A percentile compares a stretch with the other conserved stretches of the same genome.
phyloP scores from a whole-genome alignment of 1,140 invertebrate species.

The Drosophila burlai region DNA sequence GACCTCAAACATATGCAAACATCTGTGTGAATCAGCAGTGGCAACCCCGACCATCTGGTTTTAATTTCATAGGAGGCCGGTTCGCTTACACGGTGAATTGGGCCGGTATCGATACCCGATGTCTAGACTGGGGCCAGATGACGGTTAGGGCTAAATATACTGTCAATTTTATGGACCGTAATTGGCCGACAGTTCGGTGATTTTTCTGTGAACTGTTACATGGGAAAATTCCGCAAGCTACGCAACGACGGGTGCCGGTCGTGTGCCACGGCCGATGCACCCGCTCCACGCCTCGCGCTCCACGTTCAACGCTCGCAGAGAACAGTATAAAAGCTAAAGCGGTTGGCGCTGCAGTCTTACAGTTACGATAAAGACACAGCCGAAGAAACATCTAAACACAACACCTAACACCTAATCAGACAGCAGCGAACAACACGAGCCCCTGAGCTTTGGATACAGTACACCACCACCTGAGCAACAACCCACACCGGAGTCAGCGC shows the following conservation, averaged over 20 bases:
- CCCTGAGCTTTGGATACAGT: constrained; percentile 4
- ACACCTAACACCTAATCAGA: background rate
- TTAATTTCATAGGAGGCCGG: constrained; percentile 27
- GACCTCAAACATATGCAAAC: constrained; percentile 14
- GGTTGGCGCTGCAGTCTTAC: constrained; percentile 7
- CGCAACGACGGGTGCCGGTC: constrained; percentile 42
- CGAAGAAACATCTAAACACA: constrained; percentile 22
- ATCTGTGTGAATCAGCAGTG: constrained; percentile 26
- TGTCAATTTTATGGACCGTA: constrained; percentile 39
- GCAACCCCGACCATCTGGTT: background rate
- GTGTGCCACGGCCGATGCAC: constrained; percentile 42
- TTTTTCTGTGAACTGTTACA: constrained; percentile 53
- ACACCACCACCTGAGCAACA: background rate
- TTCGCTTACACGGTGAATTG: constrained; percentile 43
- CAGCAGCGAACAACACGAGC: constrained; percentile 5
- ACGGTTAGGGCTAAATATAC: constrained; percentile 59
- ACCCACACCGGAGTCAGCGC: too few relatives aligned
- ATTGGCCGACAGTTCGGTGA: constrained; percentile 43
- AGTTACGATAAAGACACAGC: constrained; percentile 35
- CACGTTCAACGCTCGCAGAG: constrained; percentile 42
- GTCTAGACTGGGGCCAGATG: constrained; percentile 34
- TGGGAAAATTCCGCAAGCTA: constrained; percentile 61
- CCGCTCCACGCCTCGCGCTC: constrained; percentile 25
- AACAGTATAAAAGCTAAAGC: constrained; percentile 62
- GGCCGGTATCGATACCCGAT: constrained; percentile 4